Evolutionary conservation across 2,797 vertebrate species (phyloP).

Genomic region (Amblyraja radiata): DNA sequence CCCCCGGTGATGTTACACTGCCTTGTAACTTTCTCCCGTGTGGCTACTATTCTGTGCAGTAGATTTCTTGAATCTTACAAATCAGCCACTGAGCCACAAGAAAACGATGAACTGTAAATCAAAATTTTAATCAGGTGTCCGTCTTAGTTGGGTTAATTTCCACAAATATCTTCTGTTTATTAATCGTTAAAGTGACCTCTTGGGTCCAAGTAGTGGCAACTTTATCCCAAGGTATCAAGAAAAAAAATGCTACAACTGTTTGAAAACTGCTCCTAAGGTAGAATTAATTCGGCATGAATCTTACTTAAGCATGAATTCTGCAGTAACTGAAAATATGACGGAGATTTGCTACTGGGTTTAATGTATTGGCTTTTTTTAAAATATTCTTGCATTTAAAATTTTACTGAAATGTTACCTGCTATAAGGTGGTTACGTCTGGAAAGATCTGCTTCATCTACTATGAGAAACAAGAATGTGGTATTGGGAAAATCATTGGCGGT

Average conservation of each 20-base stretch:
- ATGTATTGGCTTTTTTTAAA: neutral
- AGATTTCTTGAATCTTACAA: conserved; percentile 19
- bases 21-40: conserved; percentile 26
- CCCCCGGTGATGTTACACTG: conserved; percentile 26
- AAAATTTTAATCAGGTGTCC: neutral
- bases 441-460: neutral
- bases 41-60: conserved; percentile 8
- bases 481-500: neutral
- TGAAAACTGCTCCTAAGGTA: neutral
- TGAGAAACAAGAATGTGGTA: neutral
- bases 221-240: neutral
- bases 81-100: conserved; percentile 26
- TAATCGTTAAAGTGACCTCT: conserved; percentile 20
- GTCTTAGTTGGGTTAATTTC: conserved; percentile 17
- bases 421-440: neutral
- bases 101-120: conserved; percentile 24
- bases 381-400: neutral
- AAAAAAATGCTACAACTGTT: neutral
- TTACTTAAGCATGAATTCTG: neutral
- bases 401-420: too few relatives aligned
- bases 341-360: conserved; percentile 1
- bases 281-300: conserved; percentile 22
- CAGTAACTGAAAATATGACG: neutral
- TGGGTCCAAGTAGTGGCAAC: neutral
- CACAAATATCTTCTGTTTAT: neutral